Evolutionary conservation across 2,797 vertebrate species (phyloP).

Genomic region (Rhinophrynus dorsalis): DNA sequence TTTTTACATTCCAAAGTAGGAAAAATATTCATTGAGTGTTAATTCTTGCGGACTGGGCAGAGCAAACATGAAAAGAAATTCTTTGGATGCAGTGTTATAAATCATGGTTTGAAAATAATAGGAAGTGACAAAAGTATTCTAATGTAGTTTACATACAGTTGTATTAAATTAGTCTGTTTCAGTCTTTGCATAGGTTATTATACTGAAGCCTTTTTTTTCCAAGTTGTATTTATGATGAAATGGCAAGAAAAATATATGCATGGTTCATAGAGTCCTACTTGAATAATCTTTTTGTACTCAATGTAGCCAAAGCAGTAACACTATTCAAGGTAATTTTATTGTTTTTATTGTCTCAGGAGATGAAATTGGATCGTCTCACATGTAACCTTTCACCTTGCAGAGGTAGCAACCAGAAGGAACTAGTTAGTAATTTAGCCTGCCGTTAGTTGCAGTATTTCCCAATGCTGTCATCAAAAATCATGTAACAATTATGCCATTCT

Average conservation of each 20-base stretch:
- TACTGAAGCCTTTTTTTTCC: constrained; percentile 4
- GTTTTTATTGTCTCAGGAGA: constrained; percentile 55
- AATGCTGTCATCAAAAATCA: constrained; percentile 65
- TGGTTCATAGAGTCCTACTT: constrained; percentile 23
- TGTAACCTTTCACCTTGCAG: constrained; percentile 61
- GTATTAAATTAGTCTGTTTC: too few relatives aligned
- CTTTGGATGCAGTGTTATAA: too few relatives aligned
- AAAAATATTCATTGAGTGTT: too few relatives aligned
- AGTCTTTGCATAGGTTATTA: constrained; percentile 49
- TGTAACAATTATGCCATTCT: constrained; percentile 61
- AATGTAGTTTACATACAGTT: too few relatives aligned
- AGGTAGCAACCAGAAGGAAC: constrained; percentile 64
- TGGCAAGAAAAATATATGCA: constrained; percentile 10
- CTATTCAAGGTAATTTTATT: constrained; percentile 55
- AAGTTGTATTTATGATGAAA: neutral
- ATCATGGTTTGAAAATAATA: too few relatives aligned
- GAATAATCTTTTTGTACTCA: constrained; percentile 47
- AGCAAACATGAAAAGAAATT: too few relatives aligned
- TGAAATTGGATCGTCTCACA: constrained; percentile 58
- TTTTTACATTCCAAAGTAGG: too few relatives aligned
- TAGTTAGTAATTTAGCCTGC: constrained; percentile 60
- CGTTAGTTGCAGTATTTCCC: constrained; percentile 56
- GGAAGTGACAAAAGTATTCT: too few relatives aligned
- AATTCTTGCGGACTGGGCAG: too few relatives aligned
- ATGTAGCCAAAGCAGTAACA: constrained; percentile 42